Evolutionary conservation across 1,140 invertebrate species (phyloP).

Genomic region (Lepidotrigona ventralis): DNA sequence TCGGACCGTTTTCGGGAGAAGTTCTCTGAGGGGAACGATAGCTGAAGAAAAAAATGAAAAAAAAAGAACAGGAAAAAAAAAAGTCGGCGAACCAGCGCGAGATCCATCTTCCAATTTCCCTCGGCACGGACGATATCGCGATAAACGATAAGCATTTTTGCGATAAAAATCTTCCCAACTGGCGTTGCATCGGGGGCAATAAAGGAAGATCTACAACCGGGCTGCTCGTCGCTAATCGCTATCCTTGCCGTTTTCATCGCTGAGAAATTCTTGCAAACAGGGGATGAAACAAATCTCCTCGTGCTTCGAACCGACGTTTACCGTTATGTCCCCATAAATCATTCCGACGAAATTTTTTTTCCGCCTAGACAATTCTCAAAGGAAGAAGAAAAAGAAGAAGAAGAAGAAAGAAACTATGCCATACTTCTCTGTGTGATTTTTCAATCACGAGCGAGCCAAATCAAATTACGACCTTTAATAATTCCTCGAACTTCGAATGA

Average conservation of each 20-base stretch:
- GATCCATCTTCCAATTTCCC: constrained; percentile 18
- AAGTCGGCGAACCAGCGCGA: neutral
- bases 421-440: no score
- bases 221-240: neutral
- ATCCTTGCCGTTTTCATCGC: neutral
- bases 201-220: neutral
- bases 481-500: no score
- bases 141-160: neutral
- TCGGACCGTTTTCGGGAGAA: constrained; percentile 39
- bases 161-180: neutral
- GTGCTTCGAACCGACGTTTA: no score
- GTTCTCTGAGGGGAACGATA: neutral
- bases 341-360: neutral
- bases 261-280: neutral
- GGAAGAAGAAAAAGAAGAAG: neutral
- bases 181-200: neutral
- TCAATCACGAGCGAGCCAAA: no score
- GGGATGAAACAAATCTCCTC: neutral
- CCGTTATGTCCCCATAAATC: neutral
- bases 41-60: no score
- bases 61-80: neutral
- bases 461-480: no score
- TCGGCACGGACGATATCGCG: neutral
- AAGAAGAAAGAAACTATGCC: no score
- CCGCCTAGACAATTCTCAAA: neutral